Evolutionary conservation across 2,113 vertebrate species (phyloP).

Genomic region (Catagonus wagneri): DNA sequence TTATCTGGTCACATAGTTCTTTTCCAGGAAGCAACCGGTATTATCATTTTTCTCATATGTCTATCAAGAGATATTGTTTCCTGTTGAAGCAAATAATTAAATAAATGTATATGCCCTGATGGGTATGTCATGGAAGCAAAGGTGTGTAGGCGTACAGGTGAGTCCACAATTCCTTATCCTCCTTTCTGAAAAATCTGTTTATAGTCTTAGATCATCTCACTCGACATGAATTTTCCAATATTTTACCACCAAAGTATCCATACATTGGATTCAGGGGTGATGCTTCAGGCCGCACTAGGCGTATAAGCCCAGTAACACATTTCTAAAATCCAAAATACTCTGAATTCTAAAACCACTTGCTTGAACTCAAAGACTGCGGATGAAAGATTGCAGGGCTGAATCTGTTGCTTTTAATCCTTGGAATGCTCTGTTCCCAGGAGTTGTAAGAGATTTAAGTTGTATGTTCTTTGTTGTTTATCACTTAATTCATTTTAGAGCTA

Average conservation of each 20-base stretch:
- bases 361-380: neutral
- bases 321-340: neutral
- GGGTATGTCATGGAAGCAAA: neutral
- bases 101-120: neutral
- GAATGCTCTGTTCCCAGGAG: neutral
- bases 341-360: neutral
- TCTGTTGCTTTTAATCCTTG: neutral
- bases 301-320: neutral
- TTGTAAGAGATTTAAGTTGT: neutral
- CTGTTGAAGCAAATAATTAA: neutral
- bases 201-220: neutral
- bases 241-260: neutral
- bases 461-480: neutral
- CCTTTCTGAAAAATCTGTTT: neutral
- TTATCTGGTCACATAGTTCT: neutral
- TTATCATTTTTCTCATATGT: fast-evolving
- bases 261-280: neutral
- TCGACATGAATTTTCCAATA: neutral
- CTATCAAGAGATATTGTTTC: neutral
- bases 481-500: neutral
- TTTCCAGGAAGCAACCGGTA: neutral
- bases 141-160: neutral
- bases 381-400: neutral
- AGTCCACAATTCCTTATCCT: neutral
- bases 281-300: too few relatives aligned